Percentiles rank a stretch among this genome's conserved stretches.
phyloP scores from a whole-genome alignment of 2,113 vertebrate species.

The Lampris megalopsis region DNA sequence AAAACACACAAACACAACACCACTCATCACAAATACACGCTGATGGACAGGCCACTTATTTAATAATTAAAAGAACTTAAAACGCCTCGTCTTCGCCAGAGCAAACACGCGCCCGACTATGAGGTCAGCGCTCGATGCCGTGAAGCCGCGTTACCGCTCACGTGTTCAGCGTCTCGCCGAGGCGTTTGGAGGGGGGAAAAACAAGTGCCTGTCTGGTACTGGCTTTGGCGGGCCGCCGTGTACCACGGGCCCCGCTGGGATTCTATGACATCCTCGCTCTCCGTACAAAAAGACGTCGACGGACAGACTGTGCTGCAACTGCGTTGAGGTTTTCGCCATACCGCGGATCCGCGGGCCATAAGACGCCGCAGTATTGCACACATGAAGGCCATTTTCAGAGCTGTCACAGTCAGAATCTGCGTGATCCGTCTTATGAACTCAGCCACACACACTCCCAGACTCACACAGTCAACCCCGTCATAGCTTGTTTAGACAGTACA shows the following conservation, averaged over 20 bases:
- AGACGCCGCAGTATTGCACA: background rate
- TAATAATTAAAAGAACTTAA: constrained; percentile 67
- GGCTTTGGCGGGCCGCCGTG: constrained; percentile 84
- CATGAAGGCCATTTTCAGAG: too few relatives aligned
- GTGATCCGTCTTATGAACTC: too few relatives aligned
- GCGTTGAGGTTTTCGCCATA: constrained; percentile 31
- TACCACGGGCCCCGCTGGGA: constrained; percentile 70
- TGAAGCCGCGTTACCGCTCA: constrained; percentile 84
- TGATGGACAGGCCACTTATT: constrained; percentile 56
- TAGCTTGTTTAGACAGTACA: too few relatives aligned
- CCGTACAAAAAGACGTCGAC: constrained; percentile 54
- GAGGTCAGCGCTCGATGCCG: constrained; percentile 87
- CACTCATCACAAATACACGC: constrained; percentile 51
- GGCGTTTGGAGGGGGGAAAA: constrained; percentile 79
- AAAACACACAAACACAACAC: constrained; percentile 60
- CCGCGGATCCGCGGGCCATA: background rate
- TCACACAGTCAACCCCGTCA: too few relatives aligned
- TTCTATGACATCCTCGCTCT: constrained; percentile 71
- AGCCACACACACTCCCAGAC: too few relatives aligned
- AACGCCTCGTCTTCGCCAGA: constrained; percentile 77
- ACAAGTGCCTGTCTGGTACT: constrained; percentile 83
- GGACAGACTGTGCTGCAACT: constrained; percentile 48
- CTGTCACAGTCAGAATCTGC: too few relatives aligned
- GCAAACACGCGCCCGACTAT: constrained; percentile 88
- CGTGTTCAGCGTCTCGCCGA: constrained; percentile 86